Evolutionary conservation across 1,140 invertebrate species (phyloP).

Genomic region (Drosophila nigromelanica): DNA sequence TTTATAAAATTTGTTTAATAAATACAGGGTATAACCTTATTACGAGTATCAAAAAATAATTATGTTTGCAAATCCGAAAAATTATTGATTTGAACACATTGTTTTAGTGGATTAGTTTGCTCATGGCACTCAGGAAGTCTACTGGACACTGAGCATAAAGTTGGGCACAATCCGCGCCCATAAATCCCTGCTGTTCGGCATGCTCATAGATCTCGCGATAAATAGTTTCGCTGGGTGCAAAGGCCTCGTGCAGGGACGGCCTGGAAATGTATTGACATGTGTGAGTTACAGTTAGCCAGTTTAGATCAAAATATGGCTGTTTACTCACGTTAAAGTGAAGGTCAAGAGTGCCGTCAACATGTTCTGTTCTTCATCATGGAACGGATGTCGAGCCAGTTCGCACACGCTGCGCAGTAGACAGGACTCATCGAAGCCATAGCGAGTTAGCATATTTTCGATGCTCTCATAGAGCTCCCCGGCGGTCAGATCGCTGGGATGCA

Average conservation of each 20-base stretch:
- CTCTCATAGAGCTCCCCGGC: conserved; percentile 62
- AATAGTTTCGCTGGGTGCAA: conserved; percentile 54
- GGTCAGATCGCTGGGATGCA: conserved; percentile 55
- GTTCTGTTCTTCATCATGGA: conserved; percentile 55
- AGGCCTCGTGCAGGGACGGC: conserved; percentile 73
- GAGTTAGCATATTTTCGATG: conserved; percentile 44
- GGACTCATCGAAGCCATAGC: conserved; percentile 58
- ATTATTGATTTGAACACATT: neutral
- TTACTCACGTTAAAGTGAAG: conserved; percentile 75
- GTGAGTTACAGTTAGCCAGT: neutral
- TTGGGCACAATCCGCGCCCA: conserved; percentile 53
- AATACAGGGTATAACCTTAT: neutral
- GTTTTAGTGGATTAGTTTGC: conserved; percentile 50
- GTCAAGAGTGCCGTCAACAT: conserved; percentile 70
- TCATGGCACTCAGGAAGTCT: conserved; percentile 62
- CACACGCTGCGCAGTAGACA: conserved; percentile 64
- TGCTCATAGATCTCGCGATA: conserved; percentile 64
- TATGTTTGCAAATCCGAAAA: neutral
- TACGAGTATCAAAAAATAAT: no score
- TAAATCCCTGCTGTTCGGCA: conserved; percentile 67
- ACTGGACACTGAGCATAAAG: conserved; percentile 61
- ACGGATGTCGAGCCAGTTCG: conserved; percentile 63
- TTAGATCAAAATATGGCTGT: neutral
- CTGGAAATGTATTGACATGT: conserved; percentile 37
- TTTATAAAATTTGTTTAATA: no score